Evolutionary conservation across 2,888 invertebrate genomes (phyloP).

Genomic region (Eilema sororculum): DNA sequence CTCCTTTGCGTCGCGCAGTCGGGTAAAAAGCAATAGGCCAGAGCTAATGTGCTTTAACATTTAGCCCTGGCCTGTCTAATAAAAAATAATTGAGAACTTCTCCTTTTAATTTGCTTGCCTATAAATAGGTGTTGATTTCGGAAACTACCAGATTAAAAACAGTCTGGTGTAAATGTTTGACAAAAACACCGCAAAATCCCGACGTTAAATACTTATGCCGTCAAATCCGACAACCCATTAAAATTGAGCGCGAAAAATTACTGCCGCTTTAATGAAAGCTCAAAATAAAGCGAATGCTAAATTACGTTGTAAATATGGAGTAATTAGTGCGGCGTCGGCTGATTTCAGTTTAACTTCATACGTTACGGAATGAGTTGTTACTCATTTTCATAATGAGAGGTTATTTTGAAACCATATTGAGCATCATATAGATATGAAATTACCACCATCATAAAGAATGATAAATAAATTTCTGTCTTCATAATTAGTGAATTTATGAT

Average conservation of each 20-base stretch:
- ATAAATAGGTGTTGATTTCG: neutral
- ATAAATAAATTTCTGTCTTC: neutral
- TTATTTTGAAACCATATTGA: neutral
- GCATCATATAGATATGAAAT: constrained; percentile 1
- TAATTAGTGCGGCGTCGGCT: constrained; percentile 48
- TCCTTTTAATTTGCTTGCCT: neutral
- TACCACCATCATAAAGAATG: neutral
- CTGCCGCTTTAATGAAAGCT: constrained; percentile 50
- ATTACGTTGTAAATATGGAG: constrained; percentile 51
- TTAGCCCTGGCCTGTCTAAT: too few relatives aligned
- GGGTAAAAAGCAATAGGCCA: too few relatives aligned
- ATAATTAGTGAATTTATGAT: neutral
- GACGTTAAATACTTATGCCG: constrained; percentile 20
- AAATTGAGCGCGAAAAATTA: constrained; percentile 53
- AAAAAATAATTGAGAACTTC: neutral
- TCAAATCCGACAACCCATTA: constrained; percentile 33
- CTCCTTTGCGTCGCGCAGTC: too few relatives aligned
- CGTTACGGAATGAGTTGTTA: constrained; percentile 22
- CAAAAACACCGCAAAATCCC: constrained; percentile 17
- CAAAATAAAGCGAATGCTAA: constrained; percentile 51
- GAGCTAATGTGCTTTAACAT: too few relatives aligned
- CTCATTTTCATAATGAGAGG: constrained; percentile 6
- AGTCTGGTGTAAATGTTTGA: neutral
- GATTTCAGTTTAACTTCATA: constrained; percentile 39
- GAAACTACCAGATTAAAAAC: neutral